Conservation (phyloP, 2,888 invertebrate species). For the Steinernema hermaphroditum region DNA sequence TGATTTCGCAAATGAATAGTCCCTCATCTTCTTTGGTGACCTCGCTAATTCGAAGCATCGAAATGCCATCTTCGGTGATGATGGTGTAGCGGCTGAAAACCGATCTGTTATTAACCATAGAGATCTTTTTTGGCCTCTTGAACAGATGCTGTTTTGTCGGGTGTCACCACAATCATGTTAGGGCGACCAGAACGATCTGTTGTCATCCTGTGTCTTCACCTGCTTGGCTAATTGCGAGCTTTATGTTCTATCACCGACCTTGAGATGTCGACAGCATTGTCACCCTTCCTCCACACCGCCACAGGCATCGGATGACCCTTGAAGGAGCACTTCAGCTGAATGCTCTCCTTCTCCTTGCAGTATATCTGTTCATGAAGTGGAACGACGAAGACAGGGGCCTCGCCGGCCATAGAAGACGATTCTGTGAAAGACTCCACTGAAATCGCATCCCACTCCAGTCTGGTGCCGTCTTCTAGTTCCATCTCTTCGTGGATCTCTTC, state of each 20-base stretch:
- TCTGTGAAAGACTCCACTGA: constrained; percentile 8
- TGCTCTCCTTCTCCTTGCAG: constrained; percentile 34
- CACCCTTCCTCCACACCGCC: constrained; percentile 34
- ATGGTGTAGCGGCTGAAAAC: constrained; percentile 52
- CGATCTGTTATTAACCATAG: no score
- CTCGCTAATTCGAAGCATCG: constrained; percentile 49
- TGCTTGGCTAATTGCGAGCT: no score
- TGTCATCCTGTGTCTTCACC: no score
- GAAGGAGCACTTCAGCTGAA: constrained; percentile 35
- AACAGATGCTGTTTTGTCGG: no score
- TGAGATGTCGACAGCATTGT: constrained; percentile 4
- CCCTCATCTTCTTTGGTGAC: constrained; percentile 77
- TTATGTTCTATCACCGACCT: no score
- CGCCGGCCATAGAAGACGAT: background rate
- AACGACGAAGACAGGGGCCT: background rate
- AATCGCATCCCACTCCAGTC: background rate
- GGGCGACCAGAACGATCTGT: no score
- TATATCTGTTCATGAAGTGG: background rate
- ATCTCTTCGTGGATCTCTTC: constrained; percentile 2
- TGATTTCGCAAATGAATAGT: constrained; percentile 80
- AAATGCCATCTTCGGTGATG: constrained; percentile 60
- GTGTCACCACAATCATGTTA: no score
- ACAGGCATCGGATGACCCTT: constrained; percentile 32
- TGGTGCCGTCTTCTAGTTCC: background rate
- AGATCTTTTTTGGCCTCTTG: no score